A percentile compares a stretch with the other conserved stretches of the same genome.
Conservation (phyloP, 2,888 invertebrate species). For the Lasioglossum figueresi region DNA sequence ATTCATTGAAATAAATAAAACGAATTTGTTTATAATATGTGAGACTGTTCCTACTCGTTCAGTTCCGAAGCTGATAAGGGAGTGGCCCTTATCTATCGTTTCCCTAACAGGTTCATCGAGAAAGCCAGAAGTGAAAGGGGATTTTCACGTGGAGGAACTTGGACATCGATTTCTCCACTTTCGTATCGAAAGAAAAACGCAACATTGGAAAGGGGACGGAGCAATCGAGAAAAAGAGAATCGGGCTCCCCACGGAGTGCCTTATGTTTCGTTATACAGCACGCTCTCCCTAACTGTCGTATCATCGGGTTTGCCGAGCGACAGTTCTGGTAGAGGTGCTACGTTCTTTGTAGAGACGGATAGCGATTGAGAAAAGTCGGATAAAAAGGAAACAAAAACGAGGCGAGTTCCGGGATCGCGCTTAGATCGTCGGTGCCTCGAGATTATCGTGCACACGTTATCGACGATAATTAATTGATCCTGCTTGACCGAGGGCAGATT, state of each 20-base stretch:
- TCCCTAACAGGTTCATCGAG: not conserved
- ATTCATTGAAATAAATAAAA: too few relatives aligned
- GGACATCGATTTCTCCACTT: slow-evolving; percentile 39
- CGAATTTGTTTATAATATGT: too few relatives aligned
- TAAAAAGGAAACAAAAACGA: not conserved
- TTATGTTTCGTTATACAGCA: not conserved
- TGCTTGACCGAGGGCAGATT: slow-evolving; percentile 37
- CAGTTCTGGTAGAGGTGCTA: too few relatives aligned
- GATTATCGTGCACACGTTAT: slow-evolving; percentile 51
- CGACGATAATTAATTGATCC: slow-evolving; percentile 59
- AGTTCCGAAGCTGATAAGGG: not conserved
- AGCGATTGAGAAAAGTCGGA: not conserved
- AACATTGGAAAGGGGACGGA: not conserved
- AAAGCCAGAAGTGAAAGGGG: not conserved
- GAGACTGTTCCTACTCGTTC: not conserved
- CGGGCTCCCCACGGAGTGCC: slow-evolving; percentile 26
- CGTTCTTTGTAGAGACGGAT: too few relatives aligned
- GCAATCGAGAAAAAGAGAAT: not conserved
- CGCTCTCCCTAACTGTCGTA: too few relatives aligned
- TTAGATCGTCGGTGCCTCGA: not conserved
- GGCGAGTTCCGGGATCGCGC: slow-evolving; percentile 10
- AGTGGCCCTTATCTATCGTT: not conserved
- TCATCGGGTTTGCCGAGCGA: too few relatives aligned
- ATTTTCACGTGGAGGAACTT: not conserved
- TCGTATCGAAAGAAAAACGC: not conserved